Evolutionary conservation across 2,113 vertebrate species (phyloP).

Genomic region (Grammomys dolichurus): DNA sequence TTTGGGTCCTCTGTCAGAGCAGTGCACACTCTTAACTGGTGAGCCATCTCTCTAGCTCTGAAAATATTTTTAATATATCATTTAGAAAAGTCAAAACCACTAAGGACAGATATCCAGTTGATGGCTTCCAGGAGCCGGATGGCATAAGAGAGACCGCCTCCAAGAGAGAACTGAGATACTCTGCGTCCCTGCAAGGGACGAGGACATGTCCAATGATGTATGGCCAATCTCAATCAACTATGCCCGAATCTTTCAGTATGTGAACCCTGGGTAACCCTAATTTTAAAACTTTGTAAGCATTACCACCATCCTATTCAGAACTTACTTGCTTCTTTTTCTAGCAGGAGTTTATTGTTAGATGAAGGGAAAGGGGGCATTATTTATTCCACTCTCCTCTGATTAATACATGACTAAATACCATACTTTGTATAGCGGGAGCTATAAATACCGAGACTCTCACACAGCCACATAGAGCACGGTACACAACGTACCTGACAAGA

Average conservation of each 20-base stretch:
- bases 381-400: conserved; percentile 37
- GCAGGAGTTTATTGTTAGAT: background rate
- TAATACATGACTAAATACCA: background rate
- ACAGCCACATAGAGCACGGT: background rate
- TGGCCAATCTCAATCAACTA: background rate
- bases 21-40: background rate
- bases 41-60: background rate
- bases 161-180: background rate
- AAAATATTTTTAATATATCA: background rate
- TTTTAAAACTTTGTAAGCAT: background rate
- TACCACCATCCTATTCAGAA: background rate
- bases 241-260: no score
- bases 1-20: background rate
- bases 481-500: background rate
- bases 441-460: background rate
- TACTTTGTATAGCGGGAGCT: background rate
- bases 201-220: no score
- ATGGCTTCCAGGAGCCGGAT: background rate
- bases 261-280: background rate
- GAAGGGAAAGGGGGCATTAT: conserved; percentile 31
- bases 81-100: background rate
- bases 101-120: background rate
- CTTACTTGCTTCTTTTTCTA: background rate
- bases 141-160: background rate
- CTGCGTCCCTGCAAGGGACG: rapidly evolving